These are phyloP conservation scores for Meloidogyne floridensis DNA, from an alignment of 1,140 invertebrate genomes.

Conservation along the genomic window DNA sequence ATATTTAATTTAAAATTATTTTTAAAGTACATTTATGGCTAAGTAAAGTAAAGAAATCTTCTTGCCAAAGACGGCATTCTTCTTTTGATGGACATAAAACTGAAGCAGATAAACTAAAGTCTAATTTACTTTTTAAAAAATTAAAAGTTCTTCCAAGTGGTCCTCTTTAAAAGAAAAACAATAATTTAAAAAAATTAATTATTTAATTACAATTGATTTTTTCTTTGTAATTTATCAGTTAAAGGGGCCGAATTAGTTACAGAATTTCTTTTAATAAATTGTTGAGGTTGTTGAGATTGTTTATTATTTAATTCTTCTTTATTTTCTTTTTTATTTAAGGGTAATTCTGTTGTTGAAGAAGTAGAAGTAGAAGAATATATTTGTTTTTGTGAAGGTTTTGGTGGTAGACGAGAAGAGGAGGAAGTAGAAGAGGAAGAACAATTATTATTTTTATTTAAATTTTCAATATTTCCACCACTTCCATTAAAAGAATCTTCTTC, in stretches of 20 bases:
- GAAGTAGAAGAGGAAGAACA: too few relatives aligned
- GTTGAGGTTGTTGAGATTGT: not conserved
- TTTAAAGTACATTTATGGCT: conserved; percentile 44
- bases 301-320: not conserved
- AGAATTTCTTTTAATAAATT: conserved; percentile 10
- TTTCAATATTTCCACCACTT: not conserved
- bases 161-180: conserved; percentile 25
- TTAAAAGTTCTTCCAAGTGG: conserved; percentile 41
- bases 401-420: too few relatives aligned
- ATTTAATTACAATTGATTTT: conserved; percentile 3
- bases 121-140: conserved; percentile 44
- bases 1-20: too few relatives aligned
- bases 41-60: conserved; percentile 50
- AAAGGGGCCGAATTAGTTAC: not conserved
- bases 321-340: too few relatives aligned
- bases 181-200: not conserved
- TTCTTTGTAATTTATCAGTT: conserved; percentile 12
- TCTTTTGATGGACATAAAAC: conserved; percentile 48
- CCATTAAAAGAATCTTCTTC: not conserved
- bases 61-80: conserved; percentile 49
- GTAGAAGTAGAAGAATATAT: too few relatives aligned
- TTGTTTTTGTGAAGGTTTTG: too few relatives aligned
- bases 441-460: too few relatives aligned
- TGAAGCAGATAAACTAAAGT: conserved; percentile 47
- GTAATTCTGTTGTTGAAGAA: too few relatives aligned